Base-by-base conservation (phyloP, 2,113 vertebrate genomes). In the Orientallactaga bullata region DNA sequence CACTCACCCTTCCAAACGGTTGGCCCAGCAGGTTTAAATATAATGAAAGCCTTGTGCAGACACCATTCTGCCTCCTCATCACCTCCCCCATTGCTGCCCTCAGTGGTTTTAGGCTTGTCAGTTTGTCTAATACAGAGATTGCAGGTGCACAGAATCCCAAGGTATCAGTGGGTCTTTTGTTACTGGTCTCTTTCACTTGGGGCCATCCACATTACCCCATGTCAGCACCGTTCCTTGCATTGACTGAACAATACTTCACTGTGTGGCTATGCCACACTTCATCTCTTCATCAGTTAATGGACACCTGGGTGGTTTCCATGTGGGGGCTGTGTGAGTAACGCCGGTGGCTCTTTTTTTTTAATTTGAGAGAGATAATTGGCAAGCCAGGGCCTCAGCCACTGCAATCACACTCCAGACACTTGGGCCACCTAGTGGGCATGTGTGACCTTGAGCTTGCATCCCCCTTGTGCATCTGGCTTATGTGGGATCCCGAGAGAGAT, bases 141-240 rank as follows among this genome's bases (percentile, higher is more conserved):
- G 7, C 32, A 0, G 11, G 2, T 23, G 11, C 10, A 26, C 9
- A 30, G 65, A 42, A 13, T 66, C 76, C 16, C 2, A n/a, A 0
- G 2, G 3, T 1, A 18, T 30, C 79, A n/a, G n/a, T 26, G 32
- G 74, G 32, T 21, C 24, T 85, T 85, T 51, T n/a, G 80, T 42
- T 42, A 30, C 51, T 60, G 84, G n/a, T 28, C 4, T 65, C 74
- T 18, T n/a, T 37, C 65, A 8, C 58, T 37, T 2, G 5, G 3
- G 11, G 28, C 58, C 30, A 18, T 11, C 17, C 1, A 1, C 2
- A 0, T 30, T 10, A 11, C 1, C n/a, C 10, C 9, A 12, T 1
- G 4, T 72, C 61, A 42, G 5, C 15, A 1, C 23, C 6, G 1
- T 21, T 23, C 32, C 5, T 69, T 37, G 35, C 18, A 1, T 0